Evolutionary conservation across 2,113 vertebrate species (phyloP).

Genomic region (Xyrauchen texanus): DNA sequence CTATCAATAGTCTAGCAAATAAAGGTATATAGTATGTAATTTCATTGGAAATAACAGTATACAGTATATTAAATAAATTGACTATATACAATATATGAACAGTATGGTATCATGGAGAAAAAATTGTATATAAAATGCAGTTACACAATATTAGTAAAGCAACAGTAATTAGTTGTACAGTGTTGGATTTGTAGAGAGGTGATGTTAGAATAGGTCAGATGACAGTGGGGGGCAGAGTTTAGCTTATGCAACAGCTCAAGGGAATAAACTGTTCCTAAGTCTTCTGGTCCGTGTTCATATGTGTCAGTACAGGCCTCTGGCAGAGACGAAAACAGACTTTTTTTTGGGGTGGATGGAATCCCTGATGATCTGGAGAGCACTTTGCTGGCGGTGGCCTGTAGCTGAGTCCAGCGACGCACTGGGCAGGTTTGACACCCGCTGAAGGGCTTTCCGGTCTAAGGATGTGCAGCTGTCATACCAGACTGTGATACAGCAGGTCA

Average conservation of each 20-base stretch:
- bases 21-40: too few species aligned
- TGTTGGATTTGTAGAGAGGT: background rate
- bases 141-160: background rate
- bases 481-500: conserved; percentile 32
- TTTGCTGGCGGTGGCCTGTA: conserved; percentile 4
- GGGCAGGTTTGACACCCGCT: conserved; percentile 15
- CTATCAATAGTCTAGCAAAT: too few species aligned
- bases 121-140: too few species aligned
- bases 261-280: conserved; percentile 17
- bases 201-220: background rate
- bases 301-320: conserved; percentile 19
- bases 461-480: conserved; percentile 33
- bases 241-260: conserved; percentile 16
- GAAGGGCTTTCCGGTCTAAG: conserved; percentile 32
- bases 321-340: conserved; percentile 17
- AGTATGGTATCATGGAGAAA: too few species aligned
- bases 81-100: too few species aligned
- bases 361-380: conserved; percentile 25
- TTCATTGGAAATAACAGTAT: too few species aligned
- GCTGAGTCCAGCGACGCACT: conserved; percentile 9
- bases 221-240: background rate
- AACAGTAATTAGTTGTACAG: background rate
- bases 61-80: too few species aligned
- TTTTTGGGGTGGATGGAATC: conserved; percentile 22
- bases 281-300: background rate